Evolutionary conservation across 2,797 vertebrate species (phyloP), one percentile per base, ranked within the genome.

Genomic region (Rhinella marina): DNA sequence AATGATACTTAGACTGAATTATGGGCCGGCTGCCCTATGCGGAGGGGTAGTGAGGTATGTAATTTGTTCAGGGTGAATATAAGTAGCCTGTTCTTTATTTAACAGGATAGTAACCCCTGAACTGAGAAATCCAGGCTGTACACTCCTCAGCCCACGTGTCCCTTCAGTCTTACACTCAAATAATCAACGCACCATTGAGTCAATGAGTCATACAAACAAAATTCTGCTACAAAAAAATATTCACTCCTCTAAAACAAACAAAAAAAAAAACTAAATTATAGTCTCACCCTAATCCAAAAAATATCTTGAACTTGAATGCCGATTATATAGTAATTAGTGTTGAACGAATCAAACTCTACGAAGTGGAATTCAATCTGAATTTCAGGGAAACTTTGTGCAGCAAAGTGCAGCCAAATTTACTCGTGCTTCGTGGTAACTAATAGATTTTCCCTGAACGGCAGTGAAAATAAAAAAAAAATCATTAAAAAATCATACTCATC

Each of bases 1-100:
- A 96, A 94, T 54, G 95, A 94, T 96, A 95, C 95, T 95, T 94
- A 94, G 93, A 90, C 93, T 97, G 97, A 97, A 96, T 97, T 97
- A 97, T 97, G 95, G 96, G 95, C 94, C 94, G 93, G 94, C 90
- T 93, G 87, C 91, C 86, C 90, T 91, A 89, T 92, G 92, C 32
- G 70, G 93, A 90, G 90, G 92, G 88, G 73, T 91, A 93, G 91
- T 89, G 93, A 94, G 92, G 91, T 91, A 92, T 92, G 94, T 93
- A 93, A 96, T 96, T 96, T 95, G 96, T 94, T 96, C 94, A 92
- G 94, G 94, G 93, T 94, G 95, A 94, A 93, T 92, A 89, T n/a
- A 89, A 92, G 93, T 90, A 89, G 94, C 91, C 94, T 92, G 90
- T 88, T 92, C 92, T 92, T 92, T 93, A 84, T 84, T 84, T 84